phyloP scores from a whole-genome alignment of 1,140 invertebrate genomes.

The Lordiphosa stackelbergi region DNA sequence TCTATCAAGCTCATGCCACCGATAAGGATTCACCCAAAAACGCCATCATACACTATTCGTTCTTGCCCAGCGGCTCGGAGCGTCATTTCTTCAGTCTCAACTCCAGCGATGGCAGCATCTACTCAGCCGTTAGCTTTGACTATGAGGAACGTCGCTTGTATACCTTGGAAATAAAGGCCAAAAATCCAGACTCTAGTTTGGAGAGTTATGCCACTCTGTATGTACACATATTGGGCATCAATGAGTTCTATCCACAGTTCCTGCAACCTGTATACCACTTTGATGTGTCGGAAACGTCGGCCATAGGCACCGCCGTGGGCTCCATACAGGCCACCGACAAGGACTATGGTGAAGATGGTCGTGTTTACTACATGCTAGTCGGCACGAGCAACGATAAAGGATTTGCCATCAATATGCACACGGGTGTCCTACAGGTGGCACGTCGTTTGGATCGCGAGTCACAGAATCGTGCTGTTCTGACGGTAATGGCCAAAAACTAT shows the following conservation, averaged over 20 bases:
- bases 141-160: slow-evolving; percentile 91
- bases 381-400: slow-evolving; percentile 95
- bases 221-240: slow-evolving; percentile 91
- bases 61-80: slow-evolving; percentile 87
- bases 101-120: slow-evolving; percentile 85
- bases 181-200: slow-evolving; percentile 91
- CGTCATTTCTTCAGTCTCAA: slow-evolving; percentile 88
- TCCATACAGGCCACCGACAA: slow-evolving; percentile 92
- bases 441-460: slow-evolving; percentile 92
- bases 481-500: slow-evolving; percentile 95
- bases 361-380: slow-evolving; percentile 94
- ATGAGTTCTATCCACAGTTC: slow-evolving; percentile 95
- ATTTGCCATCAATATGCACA: slow-evolving; percentile 90
- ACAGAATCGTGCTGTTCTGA: slow-evolving; percentile 91
- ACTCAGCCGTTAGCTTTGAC: slow-evolving; percentile 88
- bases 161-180: slow-evolving; percentile 88
- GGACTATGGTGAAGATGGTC: slow-evolving; percentile 93
- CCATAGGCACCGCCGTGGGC: slow-evolving; percentile 91
- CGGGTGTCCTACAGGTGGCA: slow-evolving; percentile 90
- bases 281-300: slow-evolving; percentile 94
- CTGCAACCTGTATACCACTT: slow-evolving; percentile 94
- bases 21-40: slow-evolving; percentile 96
- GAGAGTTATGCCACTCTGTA: slow-evolving; percentile 84
- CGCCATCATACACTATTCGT: slow-evolving; percentile 91
- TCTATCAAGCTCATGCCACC: slow-evolving; percentile 86